A percentile compares a stretch with the other conserved stretches of the same genome.
Conservation (phyloP, 92 coral and sea anemone species). For the Porites lobata region DNA sequence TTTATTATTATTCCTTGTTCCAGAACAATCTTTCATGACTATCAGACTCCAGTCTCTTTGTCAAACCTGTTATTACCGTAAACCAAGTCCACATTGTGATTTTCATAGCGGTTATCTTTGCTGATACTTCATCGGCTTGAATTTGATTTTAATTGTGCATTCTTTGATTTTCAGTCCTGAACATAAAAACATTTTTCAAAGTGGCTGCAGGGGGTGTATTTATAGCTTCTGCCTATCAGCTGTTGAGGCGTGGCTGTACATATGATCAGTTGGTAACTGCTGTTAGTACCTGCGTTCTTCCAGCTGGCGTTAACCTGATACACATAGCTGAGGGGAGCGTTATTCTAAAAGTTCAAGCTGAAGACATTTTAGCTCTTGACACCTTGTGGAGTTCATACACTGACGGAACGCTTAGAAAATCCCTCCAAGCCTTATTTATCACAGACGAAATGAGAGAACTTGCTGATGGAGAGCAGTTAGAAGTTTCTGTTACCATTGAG, state of each 20-base stretch:
- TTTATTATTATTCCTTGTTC: too few species aligned
- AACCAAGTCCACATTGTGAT: too few species aligned
- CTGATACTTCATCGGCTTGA: too few species aligned
- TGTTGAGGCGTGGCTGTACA: background rate
- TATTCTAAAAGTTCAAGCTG: background rate
- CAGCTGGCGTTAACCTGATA: background rate
- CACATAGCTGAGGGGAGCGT: background rate
- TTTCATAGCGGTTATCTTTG: too few species aligned
- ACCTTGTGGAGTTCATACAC: background rate
- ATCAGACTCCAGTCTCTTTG: too few species aligned
- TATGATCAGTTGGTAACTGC: background rate
- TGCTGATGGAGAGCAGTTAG: conserved; percentile 5
- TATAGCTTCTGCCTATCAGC: background rate
- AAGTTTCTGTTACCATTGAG: background rate
- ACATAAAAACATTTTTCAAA: background rate
- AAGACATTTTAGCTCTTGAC: background rate
- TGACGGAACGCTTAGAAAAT: background rate
- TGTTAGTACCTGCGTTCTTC: background rate
- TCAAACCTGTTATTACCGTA: too few species aligned
- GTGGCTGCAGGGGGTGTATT: background rate
- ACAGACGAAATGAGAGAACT: conserved; percentile 6
- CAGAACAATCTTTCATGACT: too few species aligned
- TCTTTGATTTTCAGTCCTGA: background rate
- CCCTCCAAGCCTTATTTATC: background rate
- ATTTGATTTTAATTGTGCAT: background rate